phyloP scores from a whole-genome alignment of 2,888 invertebrate species.

The Synanthedon formicaeformis region DNA sequence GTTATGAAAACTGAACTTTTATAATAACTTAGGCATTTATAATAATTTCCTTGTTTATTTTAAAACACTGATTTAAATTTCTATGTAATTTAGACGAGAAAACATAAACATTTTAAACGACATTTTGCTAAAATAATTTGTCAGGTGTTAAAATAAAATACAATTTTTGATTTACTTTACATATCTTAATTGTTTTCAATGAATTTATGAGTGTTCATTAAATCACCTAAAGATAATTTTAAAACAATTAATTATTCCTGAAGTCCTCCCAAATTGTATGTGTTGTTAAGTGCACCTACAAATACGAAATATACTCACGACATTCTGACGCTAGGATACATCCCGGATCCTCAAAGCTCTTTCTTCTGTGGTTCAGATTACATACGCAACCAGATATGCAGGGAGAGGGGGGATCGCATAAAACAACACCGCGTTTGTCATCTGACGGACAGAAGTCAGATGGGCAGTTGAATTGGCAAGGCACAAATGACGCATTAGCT shows the following conservation, averaged over 20 bases:
- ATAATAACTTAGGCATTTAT: too few species aligned
- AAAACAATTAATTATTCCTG: neutral
- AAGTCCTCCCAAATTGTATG: neutral
- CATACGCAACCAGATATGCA: constrained; percentile 28
- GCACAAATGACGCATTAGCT: constrained; percentile 13
- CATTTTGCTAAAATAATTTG: neutral
- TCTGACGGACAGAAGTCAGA: constrained; percentile 21
- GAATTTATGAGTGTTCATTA: neutral
- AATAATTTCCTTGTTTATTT: too few species aligned
- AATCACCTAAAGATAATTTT: neutral
- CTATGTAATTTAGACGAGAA: too few species aligned
- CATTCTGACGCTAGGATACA: constrained; percentile 23
- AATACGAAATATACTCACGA: constrained; percentile 15
- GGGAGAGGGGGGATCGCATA: constrained; percentile 16
- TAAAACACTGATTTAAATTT: too few species aligned
- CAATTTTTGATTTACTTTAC: neutral
- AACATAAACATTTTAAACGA: too few species aligned
- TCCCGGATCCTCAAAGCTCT: constrained; percentile 13
- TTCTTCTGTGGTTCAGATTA: constrained; percentile 16
- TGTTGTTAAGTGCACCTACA: neutral
- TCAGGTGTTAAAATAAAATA: neutral
- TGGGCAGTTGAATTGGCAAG: constrained; percentile 15
- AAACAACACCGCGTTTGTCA: constrained; percentile 13
- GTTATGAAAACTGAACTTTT: too few species aligned
- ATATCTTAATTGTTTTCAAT: too few species aligned